These are phyloP conservation scores for Drosophila villosipedis DNA, from an alignment of 2,888 invertebrate genomes.

Conservation along the genomic window DNA sequence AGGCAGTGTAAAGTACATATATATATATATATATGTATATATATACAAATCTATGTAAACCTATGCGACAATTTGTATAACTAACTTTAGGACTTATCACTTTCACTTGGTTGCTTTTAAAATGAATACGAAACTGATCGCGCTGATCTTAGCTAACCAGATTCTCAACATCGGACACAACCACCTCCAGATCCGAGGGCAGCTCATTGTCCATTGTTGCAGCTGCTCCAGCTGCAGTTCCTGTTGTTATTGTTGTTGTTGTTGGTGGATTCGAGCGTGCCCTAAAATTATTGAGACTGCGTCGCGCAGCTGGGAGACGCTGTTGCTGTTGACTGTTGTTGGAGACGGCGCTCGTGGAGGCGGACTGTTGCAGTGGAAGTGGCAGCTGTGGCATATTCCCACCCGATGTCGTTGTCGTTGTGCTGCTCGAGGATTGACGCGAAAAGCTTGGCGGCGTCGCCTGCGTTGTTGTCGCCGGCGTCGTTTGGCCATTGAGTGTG, in stretches of 20 bases:
- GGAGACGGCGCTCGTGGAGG: slow-evolving; percentile 65
- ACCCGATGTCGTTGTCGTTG: slow-evolving; percentile 61
- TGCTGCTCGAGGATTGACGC: slow-evolving; percentile 74
- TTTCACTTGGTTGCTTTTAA: slow-evolving; percentile 77
- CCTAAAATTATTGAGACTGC: slow-evolving; percentile 66
- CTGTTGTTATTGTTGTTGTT: slow-evolving; percentile 11
- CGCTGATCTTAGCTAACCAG: slow-evolving; percentile 84
- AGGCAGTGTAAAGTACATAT: slow-evolving; percentile 78
- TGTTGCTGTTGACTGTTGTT: slow-evolving; percentile 51
- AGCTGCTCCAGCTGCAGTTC: slow-evolving; percentile 8
- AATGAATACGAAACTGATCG: slow-evolving; percentile 33
- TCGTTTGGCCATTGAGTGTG: slow-evolving; percentile 79
- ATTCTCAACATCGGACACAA: slow-evolving; percentile 85
- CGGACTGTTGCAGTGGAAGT: slow-evolving; percentile 62
- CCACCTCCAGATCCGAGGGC: slow-evolving; percentile 84
- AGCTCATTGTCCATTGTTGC: slow-evolving; percentile 70
- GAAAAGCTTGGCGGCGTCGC: slow-evolving; percentile 59
- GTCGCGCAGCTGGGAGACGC: slow-evolving; percentile 33
- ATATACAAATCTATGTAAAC: slow-evolving; percentile 67
- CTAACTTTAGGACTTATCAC: slow-evolving; percentile 82
- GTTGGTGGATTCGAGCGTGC: slow-evolving; percentile 47
- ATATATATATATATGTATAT: slow-evolving; percentile 54
- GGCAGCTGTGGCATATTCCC: slow-evolving; percentile 31
- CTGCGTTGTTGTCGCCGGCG: slow-evolving; percentile 32
- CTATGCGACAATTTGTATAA: slow-evolving; percentile 80